phyloP scores from a whole-genome alignment of 1,140 invertebrate genomes.

The Teleogryllus occipitalis region DNA sequence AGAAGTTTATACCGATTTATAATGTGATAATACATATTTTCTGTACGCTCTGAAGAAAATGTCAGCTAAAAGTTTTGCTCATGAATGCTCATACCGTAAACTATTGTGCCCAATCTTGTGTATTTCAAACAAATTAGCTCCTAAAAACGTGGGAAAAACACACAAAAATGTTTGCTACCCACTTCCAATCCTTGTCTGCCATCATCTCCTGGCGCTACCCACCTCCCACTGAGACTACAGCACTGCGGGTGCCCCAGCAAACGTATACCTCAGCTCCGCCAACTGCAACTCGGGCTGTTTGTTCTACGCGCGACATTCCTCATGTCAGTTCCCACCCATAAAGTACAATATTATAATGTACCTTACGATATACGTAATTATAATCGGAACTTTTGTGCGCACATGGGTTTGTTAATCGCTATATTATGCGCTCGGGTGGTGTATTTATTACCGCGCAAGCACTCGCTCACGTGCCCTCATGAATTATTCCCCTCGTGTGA shows the following conservation, averaged over 20 bases:
- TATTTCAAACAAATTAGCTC: too few relatives aligned
- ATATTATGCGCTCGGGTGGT: not conserved
- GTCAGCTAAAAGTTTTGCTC: too few relatives aligned
- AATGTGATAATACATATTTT: too few relatives aligned
- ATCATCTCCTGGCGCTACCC: too few relatives aligned
- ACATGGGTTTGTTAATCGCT: not conserved
- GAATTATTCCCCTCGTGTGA: not conserved
- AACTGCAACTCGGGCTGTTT: not conserved
- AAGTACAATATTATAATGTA: not conserved
- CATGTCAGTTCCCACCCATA: not conserved
- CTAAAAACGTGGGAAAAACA: too few relatives aligned
- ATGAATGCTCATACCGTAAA: too few relatives aligned
- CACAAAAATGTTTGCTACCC: too few relatives aligned
- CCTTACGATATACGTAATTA: not conserved
- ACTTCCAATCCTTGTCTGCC: too few relatives aligned
- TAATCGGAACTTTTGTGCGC: not conserved
- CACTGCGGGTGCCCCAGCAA: not conserved
- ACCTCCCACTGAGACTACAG: not conserved
- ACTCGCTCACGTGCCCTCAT: not conserved
- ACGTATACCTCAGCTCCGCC: not conserved
- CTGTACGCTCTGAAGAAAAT: too few relatives aligned
- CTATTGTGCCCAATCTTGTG: too few relatives aligned
- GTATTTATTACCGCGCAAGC: not conserved
- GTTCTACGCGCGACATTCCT: not conserved
- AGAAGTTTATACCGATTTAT: too few relatives aligned